Evolutionary conservation across 2,113 vertebrate species (phyloP).

Genomic region (Clarias magur): DNA sequence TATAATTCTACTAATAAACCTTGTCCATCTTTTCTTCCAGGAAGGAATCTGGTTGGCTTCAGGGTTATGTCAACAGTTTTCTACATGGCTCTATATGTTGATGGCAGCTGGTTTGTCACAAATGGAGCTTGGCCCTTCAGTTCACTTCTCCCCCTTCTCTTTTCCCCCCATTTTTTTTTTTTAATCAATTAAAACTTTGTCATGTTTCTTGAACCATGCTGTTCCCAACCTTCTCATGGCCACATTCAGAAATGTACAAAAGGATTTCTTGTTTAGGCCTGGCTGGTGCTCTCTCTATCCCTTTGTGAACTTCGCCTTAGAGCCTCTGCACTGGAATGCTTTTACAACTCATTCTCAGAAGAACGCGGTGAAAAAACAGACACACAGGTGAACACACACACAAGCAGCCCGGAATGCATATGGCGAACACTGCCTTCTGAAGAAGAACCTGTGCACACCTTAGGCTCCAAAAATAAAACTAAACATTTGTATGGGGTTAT

Average conservation of each 20-base stretch:
- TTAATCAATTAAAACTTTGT: constrained; percentile 58
- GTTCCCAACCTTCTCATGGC: constrained; percentile 71
- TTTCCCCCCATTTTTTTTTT: background rate
- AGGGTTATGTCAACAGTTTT: constrained; percentile 30
- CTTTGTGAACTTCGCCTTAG: constrained; percentile 72
- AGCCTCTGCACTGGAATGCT: constrained; percentile 70
- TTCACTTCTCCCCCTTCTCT: background rate
- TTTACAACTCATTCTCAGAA: constrained; percentile 60
- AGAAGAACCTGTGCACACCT: constrained; percentile 18
- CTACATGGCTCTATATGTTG: constrained; percentile 46
- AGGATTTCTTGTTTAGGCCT: constrained; percentile 69
- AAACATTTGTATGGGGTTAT: constrained; percentile 25
- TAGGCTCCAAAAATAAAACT: constrained; percentile 11
- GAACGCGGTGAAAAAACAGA: constrained; percentile 66
- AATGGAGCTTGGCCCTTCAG: constrained; percentile 19
- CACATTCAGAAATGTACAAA: constrained; percentile 73
- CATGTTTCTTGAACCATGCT: constrained; percentile 70
- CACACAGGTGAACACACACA: constrained; percentile 36
- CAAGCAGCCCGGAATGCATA: constrained; percentile 17
- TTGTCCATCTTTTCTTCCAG: background rate
- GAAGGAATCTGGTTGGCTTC: background rate
- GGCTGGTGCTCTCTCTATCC: constrained; percentile 70
- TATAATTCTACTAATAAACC: background rate
- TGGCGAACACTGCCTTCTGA: constrained; percentile 36
- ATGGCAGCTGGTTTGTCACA: constrained; percentile 52